These are phyloP conservation scores for Spodoptera littoralis DNA, from an alignment of 2,888 invertebrate genomes.

Conservation along the genomic window DNA sequence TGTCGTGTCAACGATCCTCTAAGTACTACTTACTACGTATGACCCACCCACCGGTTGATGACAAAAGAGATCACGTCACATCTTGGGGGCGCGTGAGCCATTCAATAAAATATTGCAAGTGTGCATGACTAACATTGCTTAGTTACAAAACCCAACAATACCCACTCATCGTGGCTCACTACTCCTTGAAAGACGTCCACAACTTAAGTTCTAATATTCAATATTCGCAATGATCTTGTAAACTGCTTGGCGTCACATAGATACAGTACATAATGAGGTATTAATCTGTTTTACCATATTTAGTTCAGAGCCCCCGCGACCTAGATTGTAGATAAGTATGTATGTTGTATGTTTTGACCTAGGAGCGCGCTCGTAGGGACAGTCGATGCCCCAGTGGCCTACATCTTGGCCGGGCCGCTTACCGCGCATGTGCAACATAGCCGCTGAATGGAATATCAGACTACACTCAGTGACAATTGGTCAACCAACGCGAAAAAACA, in stretches of 20 bases:
- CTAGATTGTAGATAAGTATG: constrained; percentile 69
- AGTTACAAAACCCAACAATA: constrained; percentile 33
- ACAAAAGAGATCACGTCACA: constrained; percentile 2
- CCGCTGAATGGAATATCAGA: constrained; percentile 65
- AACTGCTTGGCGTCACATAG: constrained; percentile 3
- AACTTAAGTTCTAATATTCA: constrained; percentile 8
- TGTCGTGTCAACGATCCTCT: no score
- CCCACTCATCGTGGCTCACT: constrained; percentile 13
- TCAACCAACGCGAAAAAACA: constrained; percentile 24
- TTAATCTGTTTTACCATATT: constrained; percentile 38
- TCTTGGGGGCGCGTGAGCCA: constrained; percentile 3
- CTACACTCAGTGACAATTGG: constrained; percentile 51
- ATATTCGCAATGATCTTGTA: neutral
- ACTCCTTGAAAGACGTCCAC: constrained; percentile 5
- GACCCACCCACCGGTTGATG: constrained; percentile 17
- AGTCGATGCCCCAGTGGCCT: constrained; percentile 85
- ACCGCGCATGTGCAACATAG: constrained; percentile 75
- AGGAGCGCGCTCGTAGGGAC: constrained; percentile 65
- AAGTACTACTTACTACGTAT: constrained; percentile 16
- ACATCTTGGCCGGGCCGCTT: constrained; percentile 63
- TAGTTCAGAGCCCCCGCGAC: constrained; percentile 63
- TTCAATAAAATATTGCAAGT: constrained; percentile 28
- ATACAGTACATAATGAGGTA: constrained; percentile 17
- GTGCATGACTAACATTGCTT: constrained; percentile 47
- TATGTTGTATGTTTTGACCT: constrained; percentile 70